Evolutionary conservation across 2,888 invertebrate genomes (phyloP).

Genomic region (Argyresthia goedartella): DNA sequence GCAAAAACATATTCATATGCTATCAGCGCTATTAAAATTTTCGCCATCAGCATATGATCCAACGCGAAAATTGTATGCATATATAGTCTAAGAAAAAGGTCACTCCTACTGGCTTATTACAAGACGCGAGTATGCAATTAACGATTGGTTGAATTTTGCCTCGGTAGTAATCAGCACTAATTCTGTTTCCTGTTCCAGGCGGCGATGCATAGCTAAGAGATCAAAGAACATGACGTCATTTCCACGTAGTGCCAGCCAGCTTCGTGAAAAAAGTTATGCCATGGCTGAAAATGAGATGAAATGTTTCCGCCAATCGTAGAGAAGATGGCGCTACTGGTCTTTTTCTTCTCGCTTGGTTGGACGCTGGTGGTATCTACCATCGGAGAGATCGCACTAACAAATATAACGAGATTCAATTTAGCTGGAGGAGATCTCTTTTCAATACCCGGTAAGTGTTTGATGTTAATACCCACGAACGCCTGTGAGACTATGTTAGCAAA

Average conservation of each 20-base stretch:
- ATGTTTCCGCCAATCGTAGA: not conserved
- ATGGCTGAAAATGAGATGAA: not conserved
- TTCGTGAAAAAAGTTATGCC: not conserved
- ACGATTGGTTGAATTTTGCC: no score
- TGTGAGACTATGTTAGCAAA: no score
- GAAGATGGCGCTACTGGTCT: constrained; percentile 2
- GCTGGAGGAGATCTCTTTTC: constrained; percentile 73
- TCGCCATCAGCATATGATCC: no score
- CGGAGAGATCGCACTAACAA: constrained; percentile 53
- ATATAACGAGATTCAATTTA: constrained; percentile 61
- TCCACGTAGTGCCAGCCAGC: not conserved
- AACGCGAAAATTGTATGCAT: no score
- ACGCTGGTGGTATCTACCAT: constrained; percentile 22
- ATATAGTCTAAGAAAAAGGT: no score
- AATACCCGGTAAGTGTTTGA: constrained; percentile 51
- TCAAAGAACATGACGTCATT: not conserved
- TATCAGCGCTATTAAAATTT: no score
- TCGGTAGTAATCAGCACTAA: no score
- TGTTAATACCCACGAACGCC: not conserved
- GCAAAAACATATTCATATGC: no score
- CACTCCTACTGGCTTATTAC: no score
- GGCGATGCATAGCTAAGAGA: not conserved
- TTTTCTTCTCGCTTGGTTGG: constrained; percentile 16
- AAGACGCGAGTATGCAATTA: no score
- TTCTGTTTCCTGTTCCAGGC: not conserved